Evolutionary conservation across 2,113 vertebrate species (phyloP), one percentile per base, ranked within the genome.

Genomic region (Falcunculus frontatus): DNA sequence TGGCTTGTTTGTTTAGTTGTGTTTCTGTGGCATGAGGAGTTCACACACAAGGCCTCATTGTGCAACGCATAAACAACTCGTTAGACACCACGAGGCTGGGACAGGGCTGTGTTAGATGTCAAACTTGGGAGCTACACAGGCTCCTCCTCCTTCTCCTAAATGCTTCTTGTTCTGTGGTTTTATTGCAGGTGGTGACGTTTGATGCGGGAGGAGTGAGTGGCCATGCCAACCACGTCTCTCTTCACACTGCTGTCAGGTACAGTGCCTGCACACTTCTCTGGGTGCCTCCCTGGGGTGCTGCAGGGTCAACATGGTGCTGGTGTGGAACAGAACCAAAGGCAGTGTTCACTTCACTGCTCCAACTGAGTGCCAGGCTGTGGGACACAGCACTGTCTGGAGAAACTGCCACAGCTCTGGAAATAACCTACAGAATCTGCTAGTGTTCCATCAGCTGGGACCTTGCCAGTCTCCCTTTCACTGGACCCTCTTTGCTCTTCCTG

Each of bases 161-260:
- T 33, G 4, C 33, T 90, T 37, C 25, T 70, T 91, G 32, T 79
- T 67, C 49, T 82, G 69, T 94, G 96, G 26, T 89, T 50, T 96
- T 72, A 30, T 96, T 97, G 73, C 98, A 99, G 99, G 98, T 99
- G 96, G 97, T 99, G 96, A 99, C 99, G 37, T 99, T 99, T 50
- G 99, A 99, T 90, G 98, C 96, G 0, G 96, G 97, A 62, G 99
- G 99, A 90, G 98, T 99, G 88, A 99, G 99, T 14, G 98, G 99
- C 47, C 99, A 99, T 70, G 96, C 97, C 84, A 99, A 99, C 97
- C 99, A 99, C 87, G 62, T 96, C 26, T 98, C 99, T 67, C 96
- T 99, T 68, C 93, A 99, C 87, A 59, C 94, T 17, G 98, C 99
- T 19, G 60, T 99, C 96, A 99, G 99, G 99, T 99, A 99, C 14